Evolutionary conservation across 2,888 invertebrate genomes (phyloP).

Genomic region (Thumatha senex): DNA sequence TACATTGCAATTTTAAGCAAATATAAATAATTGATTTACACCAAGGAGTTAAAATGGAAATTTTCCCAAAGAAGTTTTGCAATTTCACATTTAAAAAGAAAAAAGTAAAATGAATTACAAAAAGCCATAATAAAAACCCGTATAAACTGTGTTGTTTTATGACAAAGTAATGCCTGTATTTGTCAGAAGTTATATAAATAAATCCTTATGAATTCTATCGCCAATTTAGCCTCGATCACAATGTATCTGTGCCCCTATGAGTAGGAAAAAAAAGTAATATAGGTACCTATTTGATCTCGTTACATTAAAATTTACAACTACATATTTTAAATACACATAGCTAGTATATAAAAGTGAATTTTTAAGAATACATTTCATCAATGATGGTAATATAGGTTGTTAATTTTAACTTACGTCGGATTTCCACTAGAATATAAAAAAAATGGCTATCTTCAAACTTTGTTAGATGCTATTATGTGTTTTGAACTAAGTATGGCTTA

Average conservation of each 20-base stretch:
- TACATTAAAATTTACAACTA: slow-evolving; percentile 32
- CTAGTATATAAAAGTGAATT: slow-evolving; percentile 40
- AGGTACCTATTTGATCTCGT: slow-evolving; percentile 36
- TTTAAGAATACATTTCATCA: slow-evolving; percentile 40
- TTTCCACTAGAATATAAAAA: slow-evolving; percentile 49
- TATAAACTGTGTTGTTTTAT: too few relatives aligned
- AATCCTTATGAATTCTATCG: slow-evolving; percentile 36
- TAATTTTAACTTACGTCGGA: slow-evolving; percentile 77
- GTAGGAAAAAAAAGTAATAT: slow-evolving; percentile 32
- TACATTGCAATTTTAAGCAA: too few relatives aligned
- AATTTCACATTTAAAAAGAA: too few relatives aligned
- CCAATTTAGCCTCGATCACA: slow-evolving; percentile 44
- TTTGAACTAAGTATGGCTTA: slow-evolving; percentile 77
- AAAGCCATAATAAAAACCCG: too few relatives aligned
- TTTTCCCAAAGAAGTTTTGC: too few relatives aligned
- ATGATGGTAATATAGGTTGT: slow-evolving; percentile 35
- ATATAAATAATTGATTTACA: too few relatives aligned
- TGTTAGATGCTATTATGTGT: slow-evolving; percentile 64
- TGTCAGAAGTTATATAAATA: slow-evolving; percentile 64
- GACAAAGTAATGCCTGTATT: slow-evolving; percentile 62
- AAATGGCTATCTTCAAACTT: slow-evolving; percentile 60
- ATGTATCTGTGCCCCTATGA: slow-evolving; percentile 46
- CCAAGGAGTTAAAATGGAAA: too few relatives aligned
- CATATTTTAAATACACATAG: slow-evolving; percentile 48
- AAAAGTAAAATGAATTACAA: too few relatives aligned